Evolutionary conservation across 2,113 vertebrate species (phyloP).

Genomic region (Capricornis sumatraensis): DNA sequence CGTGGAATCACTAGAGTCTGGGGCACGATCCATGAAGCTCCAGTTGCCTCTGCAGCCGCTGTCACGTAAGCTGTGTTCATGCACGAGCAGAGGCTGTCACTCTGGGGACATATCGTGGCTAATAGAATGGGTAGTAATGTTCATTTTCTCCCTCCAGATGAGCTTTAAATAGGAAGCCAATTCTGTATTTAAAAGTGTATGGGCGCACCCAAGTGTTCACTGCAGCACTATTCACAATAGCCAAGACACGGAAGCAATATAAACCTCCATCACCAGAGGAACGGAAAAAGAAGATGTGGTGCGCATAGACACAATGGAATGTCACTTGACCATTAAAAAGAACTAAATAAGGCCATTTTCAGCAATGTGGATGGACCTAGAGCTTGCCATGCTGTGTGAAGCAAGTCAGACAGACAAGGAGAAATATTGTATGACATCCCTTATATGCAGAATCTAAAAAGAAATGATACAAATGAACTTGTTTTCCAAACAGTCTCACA

Average conservation of each 20-base stretch:
- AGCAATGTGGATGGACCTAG: neutral
- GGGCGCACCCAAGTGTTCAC: neutral
- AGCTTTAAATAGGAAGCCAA: neutral
- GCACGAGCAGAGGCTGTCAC: neutral
- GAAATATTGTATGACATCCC: neutral
- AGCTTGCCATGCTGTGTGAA: neutral
- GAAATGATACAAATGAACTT: neutral
- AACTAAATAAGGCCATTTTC: neutral
- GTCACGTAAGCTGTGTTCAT: no score
- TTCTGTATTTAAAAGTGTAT: neutral
- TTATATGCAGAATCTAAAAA: neutral
- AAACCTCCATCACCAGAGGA: neutral
- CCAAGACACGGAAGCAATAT: neutral
- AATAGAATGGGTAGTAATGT: no score
- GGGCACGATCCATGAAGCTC: accelerated
- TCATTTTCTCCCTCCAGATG: neutral
- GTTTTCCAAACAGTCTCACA: neutral
- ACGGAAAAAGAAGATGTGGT: neutral
- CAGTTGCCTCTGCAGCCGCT: neutral
- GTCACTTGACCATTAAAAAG: neutral
- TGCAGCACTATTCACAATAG: neutral
- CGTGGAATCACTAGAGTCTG: neutral
- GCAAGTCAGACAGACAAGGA: neutral
- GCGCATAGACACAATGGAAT: accelerated
- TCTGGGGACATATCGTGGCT: accelerated